These are phyloP conservation scores for Neodiprion lecontei DNA, from an alignment of 1,140 invertebrate species.

Conservation along the genomic window DNA sequence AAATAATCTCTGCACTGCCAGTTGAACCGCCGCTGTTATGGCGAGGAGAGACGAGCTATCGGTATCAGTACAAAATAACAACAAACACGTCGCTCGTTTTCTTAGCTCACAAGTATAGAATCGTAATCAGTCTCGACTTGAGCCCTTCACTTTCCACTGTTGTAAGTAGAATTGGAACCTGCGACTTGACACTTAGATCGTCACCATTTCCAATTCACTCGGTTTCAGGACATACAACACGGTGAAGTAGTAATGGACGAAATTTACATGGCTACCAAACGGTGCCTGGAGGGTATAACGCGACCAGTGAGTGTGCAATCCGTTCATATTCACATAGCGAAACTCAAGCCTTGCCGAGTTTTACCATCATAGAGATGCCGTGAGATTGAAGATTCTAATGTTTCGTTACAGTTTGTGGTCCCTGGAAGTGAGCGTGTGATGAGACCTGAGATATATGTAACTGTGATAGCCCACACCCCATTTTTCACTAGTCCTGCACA, in stretches of 20 bases:
- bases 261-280: conserved; percentile 69
- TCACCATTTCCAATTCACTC: conserved; percentile 27
- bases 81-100: conserved; percentile 62
- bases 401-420: conserved; percentile 69
- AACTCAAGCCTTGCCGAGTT: too few species aligned
- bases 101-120: conserved; percentile 69
- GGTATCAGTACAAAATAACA: conserved; percentile 64
- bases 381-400: neutral
- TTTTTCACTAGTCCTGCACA: conserved; percentile 76
- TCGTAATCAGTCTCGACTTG: conserved; percentile 82
- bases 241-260: conserved; percentile 76
- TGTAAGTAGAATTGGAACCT: conserved; percentile 56
- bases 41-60: conserved; percentile 61
- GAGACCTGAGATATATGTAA: conserved; percentile 77
- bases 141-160: conserved; percentile 81
- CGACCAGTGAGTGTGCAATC: conserved; percentile 65
- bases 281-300: conserved; percentile 70
- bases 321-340: neutral
- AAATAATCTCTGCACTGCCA: conserved; percentile 72
- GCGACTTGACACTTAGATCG: conserved; percentile 1
- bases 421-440: conserved; percentile 73
- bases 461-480: conserved; percentile 82
- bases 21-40: conserved; percentile 60
- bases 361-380: neutral
- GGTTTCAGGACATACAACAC: conserved; percentile 68